phyloP scores from a whole-genome alignment of 2,888 invertebrate genomes.

The Unio delphinus region DNA sequence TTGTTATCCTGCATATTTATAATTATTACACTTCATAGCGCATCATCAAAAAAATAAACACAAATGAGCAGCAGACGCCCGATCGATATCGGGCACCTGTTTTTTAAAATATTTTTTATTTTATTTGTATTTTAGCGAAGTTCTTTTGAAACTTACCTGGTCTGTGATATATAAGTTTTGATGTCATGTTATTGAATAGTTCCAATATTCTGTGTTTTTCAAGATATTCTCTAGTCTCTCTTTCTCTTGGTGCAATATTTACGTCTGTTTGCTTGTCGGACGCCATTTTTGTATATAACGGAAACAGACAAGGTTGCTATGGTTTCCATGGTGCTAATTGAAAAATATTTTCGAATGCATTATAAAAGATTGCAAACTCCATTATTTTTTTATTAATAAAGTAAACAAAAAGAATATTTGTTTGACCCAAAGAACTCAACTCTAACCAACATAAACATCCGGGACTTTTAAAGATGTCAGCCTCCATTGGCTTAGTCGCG shows the following conservation, averaged over 20 bases:
- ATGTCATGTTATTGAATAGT: slow-evolving; percentile 65
- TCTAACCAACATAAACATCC: slow-evolving; percentile 5
- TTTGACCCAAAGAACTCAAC: no score
- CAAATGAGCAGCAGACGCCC: no score
- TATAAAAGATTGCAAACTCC: neutral
- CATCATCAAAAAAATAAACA: no score
- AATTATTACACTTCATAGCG: no score
- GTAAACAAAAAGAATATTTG: no score
- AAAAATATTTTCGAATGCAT: neutral
- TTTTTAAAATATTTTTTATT: no score
- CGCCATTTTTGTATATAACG: slow-evolving; percentile 26
- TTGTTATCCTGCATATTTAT: no score
- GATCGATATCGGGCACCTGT: no score
- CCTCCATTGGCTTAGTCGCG: slow-evolving; percentile 3
- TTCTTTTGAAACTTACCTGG: slow-evolving; percentile 53
- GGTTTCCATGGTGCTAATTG: neutral
- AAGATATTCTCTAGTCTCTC: slow-evolving; percentile 61
- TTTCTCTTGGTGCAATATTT: slow-evolving; percentile 36
- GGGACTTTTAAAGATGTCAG: slow-evolving; percentile 22
- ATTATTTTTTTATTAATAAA: neutral
- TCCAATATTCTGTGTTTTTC: slow-evolving; percentile 62
- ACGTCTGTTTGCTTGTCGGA: slow-evolving; percentile 18
- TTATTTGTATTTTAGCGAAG: no score
- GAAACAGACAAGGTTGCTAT: slow-evolving; percentile 18
- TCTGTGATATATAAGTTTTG: slow-evolving; percentile 65